Evolutionary conservation across 2,797 vertebrate species (phyloP).

Genomic region (Simalia tracyae): DNA sequence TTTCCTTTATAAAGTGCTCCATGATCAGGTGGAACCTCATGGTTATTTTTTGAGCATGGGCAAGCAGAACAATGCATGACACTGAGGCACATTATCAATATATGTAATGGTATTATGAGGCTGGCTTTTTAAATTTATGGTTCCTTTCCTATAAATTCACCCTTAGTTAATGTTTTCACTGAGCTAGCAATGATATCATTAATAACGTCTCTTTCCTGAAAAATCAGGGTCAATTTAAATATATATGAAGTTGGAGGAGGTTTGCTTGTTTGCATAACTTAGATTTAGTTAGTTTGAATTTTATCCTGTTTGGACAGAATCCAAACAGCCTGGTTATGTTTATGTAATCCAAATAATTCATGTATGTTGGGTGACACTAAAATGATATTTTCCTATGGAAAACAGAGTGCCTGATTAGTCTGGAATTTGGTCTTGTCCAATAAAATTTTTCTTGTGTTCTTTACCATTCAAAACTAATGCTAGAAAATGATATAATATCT

Average conservation of each 20-base stretch:
- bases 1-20: not conserved
- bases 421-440: not conserved
- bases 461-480: not conserved
- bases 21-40: not conserved
- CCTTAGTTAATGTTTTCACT: not conserved
- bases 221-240: not conserved
- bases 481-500: not conserved
- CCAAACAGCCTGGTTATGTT: not conserved
- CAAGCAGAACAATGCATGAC: not conserved
- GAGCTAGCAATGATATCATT: not conserved
- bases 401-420: not conserved
- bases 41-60: not conserved
- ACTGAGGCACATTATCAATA: not conserved
- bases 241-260: not conserved
- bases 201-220: not conserved
- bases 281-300: not conserved
- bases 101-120: not conserved
- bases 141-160: not conserved
- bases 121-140: not conserved
- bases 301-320: not conserved
- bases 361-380: not conserved
- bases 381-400: not conserved
- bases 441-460: not conserved
- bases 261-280: not conserved
- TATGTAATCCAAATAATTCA: not conserved